phyloP scores from a whole-genome alignment of 2,888 invertebrate species.

The Campaea margaritaria region DNA sequence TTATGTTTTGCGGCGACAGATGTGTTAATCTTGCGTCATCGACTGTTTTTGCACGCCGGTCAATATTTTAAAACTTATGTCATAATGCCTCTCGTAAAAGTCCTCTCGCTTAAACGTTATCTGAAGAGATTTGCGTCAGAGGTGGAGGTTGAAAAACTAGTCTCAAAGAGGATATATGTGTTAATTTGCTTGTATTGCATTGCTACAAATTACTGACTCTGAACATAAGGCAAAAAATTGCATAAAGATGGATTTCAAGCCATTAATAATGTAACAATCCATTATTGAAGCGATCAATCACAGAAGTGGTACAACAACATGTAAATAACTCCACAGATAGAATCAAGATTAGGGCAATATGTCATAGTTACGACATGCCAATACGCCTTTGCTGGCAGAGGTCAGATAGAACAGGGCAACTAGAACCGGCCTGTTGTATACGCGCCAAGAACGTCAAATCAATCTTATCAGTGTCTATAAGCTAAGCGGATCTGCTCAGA shows the following conservation, averaged over 20 bases:
- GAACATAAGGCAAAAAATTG: not conserved
- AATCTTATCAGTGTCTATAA: constrained; percentile 54
- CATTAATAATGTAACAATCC: constrained; percentile 6
- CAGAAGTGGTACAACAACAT: constrained; percentile 16
- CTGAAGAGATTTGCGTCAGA: constrained; percentile 18
- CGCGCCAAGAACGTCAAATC: constrained; percentile 51
- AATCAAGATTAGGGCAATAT: constrained; percentile 30
- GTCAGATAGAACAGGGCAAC: constrained; percentile 45
- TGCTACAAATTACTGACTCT: not conserved
- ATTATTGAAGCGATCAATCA: constrained; percentile 18
- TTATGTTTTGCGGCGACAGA: constrained; percentile 28
- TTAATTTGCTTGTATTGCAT: constrained; percentile 2
- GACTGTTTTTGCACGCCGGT: constrained; percentile 29
- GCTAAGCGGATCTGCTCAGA: constrained; percentile 56
- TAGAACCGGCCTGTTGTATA: constrained; percentile 42
- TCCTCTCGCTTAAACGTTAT: constrained; percentile 14
- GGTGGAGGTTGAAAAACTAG: constrained; percentile 14
- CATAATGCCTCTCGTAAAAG: constrained; percentile 29
- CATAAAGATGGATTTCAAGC: not conserved
- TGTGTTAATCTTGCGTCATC: constrained; percentile 35
- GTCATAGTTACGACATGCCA: constrained; percentile 26
- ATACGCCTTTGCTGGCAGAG: constrained; percentile 40
- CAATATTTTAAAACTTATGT: constrained; percentile 32
- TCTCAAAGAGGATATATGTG: constrained; percentile 6
- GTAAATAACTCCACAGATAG: constrained; percentile 18